phyloP scores from a whole-genome alignment of 1,140 invertebrate species.

The Caenorhabditis elegans region DNA sequence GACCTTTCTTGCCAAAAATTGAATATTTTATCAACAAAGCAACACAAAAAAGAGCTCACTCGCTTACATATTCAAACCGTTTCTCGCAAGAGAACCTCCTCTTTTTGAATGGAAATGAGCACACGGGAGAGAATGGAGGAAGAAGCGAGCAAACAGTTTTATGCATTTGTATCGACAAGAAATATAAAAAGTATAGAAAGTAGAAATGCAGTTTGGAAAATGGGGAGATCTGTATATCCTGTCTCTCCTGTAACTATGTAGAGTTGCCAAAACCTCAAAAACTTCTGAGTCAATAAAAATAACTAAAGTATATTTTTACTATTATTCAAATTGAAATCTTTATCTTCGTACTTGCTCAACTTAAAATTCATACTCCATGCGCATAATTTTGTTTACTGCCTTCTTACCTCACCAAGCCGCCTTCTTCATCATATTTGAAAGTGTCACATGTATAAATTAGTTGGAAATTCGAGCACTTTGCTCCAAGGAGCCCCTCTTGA shows the following conservation, averaged over 20 bases:
- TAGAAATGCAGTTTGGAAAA: background rate
- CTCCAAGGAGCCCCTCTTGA: background rate
- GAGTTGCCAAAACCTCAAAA: no score
- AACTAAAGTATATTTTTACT: no score
- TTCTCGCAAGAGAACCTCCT: background rate
- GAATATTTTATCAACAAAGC: conserved; percentile 12
- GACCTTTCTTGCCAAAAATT: background rate
- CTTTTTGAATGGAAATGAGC: background rate
- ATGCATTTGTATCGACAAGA: background rate
- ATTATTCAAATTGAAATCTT: no score
- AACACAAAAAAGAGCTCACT: background rate
- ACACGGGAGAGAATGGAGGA: background rate
- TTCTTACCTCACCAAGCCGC: no score
- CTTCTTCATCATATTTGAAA: no score
- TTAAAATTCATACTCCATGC: no score
- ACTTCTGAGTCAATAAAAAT: no score
- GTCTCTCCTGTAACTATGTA: no score
- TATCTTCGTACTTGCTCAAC: no score
- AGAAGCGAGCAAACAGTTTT: background rate
- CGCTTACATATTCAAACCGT: background rate
- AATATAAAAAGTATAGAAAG: background rate
- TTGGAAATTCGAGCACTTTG: background rate
- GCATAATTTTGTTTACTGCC: no score
- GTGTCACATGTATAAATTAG: background rate
- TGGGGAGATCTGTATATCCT: no score